Conservation (phyloP, 2,113 vertebrate genomes). For the Chaetodon auriga region DNA sequence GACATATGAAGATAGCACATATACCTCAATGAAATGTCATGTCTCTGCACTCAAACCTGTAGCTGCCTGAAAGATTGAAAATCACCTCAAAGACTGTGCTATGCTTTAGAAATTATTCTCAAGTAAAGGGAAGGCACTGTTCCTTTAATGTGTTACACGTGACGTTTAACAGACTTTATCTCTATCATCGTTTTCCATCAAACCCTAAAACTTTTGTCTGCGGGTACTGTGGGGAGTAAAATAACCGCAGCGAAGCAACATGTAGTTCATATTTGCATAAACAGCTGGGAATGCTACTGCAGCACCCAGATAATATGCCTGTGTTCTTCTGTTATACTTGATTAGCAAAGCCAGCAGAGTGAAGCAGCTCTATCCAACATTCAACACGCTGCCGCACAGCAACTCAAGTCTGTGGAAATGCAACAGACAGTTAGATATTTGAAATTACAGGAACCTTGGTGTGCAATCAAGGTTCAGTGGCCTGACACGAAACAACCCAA, state of each 20-base stretch:
- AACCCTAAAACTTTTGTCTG: slow-evolving; percentile 1
- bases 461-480: slow-evolving; percentile 46
- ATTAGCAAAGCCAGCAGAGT: slow-evolving; percentile 58
- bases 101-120: not conserved
- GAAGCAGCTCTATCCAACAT: slow-evolving; percentile 36
- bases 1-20: too few relatives aligned
- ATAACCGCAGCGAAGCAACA: slow-evolving; percentile 23
- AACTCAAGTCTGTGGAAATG: slow-evolving; percentile 23
- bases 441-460: slow-evolving; percentile 27
- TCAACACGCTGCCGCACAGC: not conserved
- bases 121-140: not conserved
- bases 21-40: too few relatives aligned
- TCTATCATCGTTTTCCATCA: not conserved
- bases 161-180: slow-evolving; percentile 6
- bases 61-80: not conserved
- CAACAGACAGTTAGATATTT: slow-evolving; percentile 36
- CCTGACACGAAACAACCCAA: slow-evolving; percentile 45
- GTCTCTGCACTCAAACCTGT: too few relatives aligned
- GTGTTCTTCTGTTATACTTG: slow-evolving; percentile 40
- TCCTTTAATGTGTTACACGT: slow-evolving; percentile 6
- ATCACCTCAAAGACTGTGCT: not conserved
- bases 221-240: slow-evolving; percentile 6
- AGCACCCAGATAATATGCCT: slow-evolving; percentile 29
- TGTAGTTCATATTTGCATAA: slow-evolving; percentile 54
- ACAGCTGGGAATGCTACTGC: slow-evolving; percentile 34